These are phyloP conservation scores for Lepidocolaptes lacrymiger DNA, from an alignment of 2,797 vertebrate genomes.

Conservation along the genomic window DNA sequence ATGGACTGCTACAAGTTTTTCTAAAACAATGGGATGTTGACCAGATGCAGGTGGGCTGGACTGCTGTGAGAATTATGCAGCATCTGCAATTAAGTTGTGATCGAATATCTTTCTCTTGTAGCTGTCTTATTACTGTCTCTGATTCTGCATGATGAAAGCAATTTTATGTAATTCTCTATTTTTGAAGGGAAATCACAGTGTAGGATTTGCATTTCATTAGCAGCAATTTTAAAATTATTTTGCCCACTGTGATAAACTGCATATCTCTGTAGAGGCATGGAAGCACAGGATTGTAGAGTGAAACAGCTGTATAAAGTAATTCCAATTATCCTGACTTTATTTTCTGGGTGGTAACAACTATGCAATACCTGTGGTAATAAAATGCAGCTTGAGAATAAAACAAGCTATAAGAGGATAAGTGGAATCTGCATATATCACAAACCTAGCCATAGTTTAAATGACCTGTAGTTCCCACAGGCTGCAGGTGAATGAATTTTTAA, in stretches of 20 bases:
- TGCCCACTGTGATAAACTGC: neutral
- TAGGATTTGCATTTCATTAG: neutral
- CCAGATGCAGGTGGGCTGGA: neutral
- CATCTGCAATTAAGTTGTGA: neutral
- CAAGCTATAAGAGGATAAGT: neutral
- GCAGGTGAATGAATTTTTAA: neutral
- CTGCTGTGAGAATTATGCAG: neutral
- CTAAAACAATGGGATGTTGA: neutral
- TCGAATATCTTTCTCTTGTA: neutral
- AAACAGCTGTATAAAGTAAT: neutral
- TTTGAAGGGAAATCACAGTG: neutral
- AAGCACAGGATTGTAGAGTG: neutral
- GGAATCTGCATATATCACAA: neutral
- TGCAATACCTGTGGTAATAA: neutral
- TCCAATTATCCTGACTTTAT: neutral
- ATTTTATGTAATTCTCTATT: neutral
- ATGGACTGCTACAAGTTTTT: neutral
- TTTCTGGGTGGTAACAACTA: neutral
- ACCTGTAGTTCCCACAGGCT: neutral
- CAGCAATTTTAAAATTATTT: neutral
- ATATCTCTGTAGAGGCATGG: neutral
- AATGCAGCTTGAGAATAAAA: neutral
- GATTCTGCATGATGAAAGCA: neutral
- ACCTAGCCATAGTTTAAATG: neutral
- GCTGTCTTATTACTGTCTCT: neutral